Percentiles rank a stretch among this genome's conserved stretches.
Evolutionary conservation across 2,113 vertebrate genomes (phyloP).

Genomic region (Proterorhinus semilunaris): DNA sequence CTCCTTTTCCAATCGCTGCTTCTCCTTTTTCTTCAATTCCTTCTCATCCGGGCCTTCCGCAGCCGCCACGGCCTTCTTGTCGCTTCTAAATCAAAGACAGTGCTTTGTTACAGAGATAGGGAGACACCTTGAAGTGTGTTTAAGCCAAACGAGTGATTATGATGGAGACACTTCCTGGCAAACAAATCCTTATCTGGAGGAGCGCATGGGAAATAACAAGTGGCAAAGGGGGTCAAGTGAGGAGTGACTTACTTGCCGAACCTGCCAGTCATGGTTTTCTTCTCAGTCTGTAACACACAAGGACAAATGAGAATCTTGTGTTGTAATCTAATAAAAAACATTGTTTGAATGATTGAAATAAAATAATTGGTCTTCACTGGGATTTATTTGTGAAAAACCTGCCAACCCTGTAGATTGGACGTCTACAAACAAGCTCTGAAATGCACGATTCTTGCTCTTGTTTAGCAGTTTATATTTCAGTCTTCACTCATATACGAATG

Average conservation of each 20-base stretch:
- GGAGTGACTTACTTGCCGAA: slow-evolving; percentile 67
- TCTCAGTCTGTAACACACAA: slow-evolving; percentile 59
- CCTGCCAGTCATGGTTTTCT: slow-evolving; percentile 50
- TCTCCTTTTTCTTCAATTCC: slow-evolving; percentile 75
- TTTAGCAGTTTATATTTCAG: too few relatives aligned
- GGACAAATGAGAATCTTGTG: slow-evolving; percentile 2
- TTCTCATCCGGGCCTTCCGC: slow-evolving; percentile 64
- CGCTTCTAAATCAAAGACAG: slow-evolving; percentile 28
- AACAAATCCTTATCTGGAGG: slow-evolving; percentile 6
- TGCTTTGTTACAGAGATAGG: neutral
- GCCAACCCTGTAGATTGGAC: too few relatives aligned
- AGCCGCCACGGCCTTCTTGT: slow-evolving; percentile 58
- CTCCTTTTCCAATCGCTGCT: slow-evolving; percentile 73
- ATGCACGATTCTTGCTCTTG: too few relatives aligned
- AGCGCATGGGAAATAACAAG: neutral
- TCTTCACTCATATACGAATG: too few relatives aligned
- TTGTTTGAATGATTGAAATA: too few relatives aligned
- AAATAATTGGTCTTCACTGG: too few relatives aligned
- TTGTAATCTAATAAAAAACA: too few relatives aligned
- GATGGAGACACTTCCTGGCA: neutral
- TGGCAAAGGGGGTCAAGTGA: slow-evolving; percentile 8
- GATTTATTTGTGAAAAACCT: too few relatives aligned
- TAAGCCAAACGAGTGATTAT: slow-evolving; percentile 9
- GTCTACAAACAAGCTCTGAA: too few relatives aligned
- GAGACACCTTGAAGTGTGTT: neutral